A percentile compares a stretch with the other conserved stretches of the same genome.
These are phyloP conservation scores for Parnassius mnemosyne DNA, from an alignment of 2,888 invertebrate genomes.

Conservation along the genomic window DNA sequence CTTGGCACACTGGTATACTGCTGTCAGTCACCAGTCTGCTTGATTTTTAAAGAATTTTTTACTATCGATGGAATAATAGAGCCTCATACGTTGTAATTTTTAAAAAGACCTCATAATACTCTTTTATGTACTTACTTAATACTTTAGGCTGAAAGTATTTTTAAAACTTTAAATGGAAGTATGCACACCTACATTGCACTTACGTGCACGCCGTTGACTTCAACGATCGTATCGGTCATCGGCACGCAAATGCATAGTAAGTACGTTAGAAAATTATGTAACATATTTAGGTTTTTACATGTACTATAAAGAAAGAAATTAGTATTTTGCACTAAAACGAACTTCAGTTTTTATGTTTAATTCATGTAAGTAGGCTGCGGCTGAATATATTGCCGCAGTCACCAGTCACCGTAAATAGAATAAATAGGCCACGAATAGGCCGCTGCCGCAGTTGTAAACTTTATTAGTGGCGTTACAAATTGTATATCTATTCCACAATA, in stretches of 20 bases:
- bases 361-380: slow-evolving; percentile 12
- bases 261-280: slow-evolving; percentile 40
- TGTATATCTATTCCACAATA: slow-evolving; percentile 1
- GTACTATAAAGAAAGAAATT: slow-evolving; percentile 39
- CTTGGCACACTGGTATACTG: too few relatives aligned
- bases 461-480: slow-evolving; percentile 1
- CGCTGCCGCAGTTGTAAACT: slow-evolving; percentile 2
- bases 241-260: slow-evolving; percentile 39
- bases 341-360: slow-evolving; percentile 26
- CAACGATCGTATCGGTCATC: slow-evolving; percentile 43
- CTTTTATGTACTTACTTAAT: too few relatives aligned
- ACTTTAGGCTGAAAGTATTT: too few relatives aligned
- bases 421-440: slow-evolving; percentile 2
- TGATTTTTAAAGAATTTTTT: too few relatives aligned
- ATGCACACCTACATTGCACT: too few relatives aligned
- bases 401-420: slow-evolving; percentile 6
- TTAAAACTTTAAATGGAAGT: too few relatives aligned
- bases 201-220: slow-evolving; percentile 33
- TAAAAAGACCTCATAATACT: too few relatives aligned
- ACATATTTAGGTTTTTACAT: slow-evolving; percentile 43
- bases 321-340: slow-evolving; percentile 41
- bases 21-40: too few relatives aligned
- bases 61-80: too few relatives aligned
- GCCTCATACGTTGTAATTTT: too few relatives aligned
- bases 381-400: slow-evolving; percentile 7